Base-by-base conservation (phyloP, 2,113 vertebrate species). In the Cinclus cinclus region DNA sequence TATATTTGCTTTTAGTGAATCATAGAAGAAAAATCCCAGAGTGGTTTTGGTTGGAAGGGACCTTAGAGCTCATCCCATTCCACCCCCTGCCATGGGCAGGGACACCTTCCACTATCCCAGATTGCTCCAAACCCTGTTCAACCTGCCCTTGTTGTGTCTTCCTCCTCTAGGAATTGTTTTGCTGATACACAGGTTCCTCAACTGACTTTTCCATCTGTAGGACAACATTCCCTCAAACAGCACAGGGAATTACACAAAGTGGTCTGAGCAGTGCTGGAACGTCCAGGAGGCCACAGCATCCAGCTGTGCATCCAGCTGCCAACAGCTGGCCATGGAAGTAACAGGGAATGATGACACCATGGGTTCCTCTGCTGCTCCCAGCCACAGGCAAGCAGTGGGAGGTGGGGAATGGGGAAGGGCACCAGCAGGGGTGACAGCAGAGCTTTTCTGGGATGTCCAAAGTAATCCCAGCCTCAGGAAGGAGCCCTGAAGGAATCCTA, bases 161-260 rank as follows among this genome's bases (percentile, higher is more conserved):
- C 49, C 58, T 82, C 31, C 69, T 19, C 7, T 2, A 37, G 17
- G 22, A 4, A 8, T 31, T 82, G 31, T 31, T 69, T 67, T 46
- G 55, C 41, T n/a, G 55, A 55, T 6, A 30, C 3, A 16, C 14
- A 25, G n/a, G 6, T 60, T 90, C 73, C 63, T 63, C 10, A n/a
- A 2, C 1, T 20, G n/a, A 18, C n/a, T 86, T 41, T 35, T 28
- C 11, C 46, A 52, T 52, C 55, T 28, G 9, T 7, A 6, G 28
- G 37, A 59, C 15, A 24, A 1, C 25, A 15, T 58, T 27, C 41
- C 37, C 14, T 46, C 46, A 68, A 22, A 80, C 17, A 42, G 52
- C 1, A 2, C 7, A 3, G 0, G 5, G 24, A 62, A 24, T 69
- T 42, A 30, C 63, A 64, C 3, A 5, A 69, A 73, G 23, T 2